phyloP scores from a whole-genome alignment of 2,113 vertebrate genomes.

The Toxotes chatareus region DNA sequence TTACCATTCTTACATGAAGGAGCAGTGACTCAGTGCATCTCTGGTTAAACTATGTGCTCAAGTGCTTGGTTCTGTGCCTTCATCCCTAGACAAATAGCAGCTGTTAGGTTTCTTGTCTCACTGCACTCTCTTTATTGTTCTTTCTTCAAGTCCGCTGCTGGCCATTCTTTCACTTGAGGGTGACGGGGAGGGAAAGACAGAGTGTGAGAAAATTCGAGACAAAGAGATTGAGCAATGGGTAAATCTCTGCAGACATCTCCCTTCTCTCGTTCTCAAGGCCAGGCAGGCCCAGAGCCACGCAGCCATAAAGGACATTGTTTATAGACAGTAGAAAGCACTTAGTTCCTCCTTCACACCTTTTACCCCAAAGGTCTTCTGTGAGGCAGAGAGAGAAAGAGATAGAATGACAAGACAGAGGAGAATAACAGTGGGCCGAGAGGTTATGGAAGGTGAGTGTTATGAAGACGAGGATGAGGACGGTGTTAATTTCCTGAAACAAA shows the following conservation, averaged over 20 bases:
- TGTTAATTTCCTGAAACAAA: constrained; percentile 12
- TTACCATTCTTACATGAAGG: constrained; percentile 1
- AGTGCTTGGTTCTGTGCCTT: not conserved
- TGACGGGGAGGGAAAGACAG: constrained; percentile 31
- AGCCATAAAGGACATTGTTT: constrained; percentile 78
- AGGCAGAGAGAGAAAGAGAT: constrained; percentile 49
- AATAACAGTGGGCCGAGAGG: constrained; percentile 53
- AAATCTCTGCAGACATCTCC: constrained; percentile 66
- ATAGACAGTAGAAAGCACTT: constrained; percentile 81
- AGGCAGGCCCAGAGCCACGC: constrained; percentile 41
- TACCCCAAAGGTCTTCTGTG: constrained; percentile 70
- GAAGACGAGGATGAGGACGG: constrained; percentile 4
- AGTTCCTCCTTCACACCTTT: constrained; percentile 80
- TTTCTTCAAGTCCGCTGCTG: constrained; percentile 23
- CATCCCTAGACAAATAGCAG: constrained; percentile 13
- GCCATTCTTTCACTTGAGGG: constrained; percentile 30
- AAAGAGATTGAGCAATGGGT: constrained; percentile 45
- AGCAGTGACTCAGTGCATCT: not conserved
- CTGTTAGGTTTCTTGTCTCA: constrained; percentile 21
- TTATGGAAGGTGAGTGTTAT: constrained; percentile 25
- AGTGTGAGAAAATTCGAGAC: constrained; percentile 29
- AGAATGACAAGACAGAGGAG: constrained; percentile 26
- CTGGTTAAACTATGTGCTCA: constrained; percentile 11
- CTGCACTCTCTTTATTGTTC: constrained; percentile 30
- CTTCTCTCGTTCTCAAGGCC: constrained; percentile 39